Base-by-base conservation (phyloP, 2,888 invertebrate genomes). In the Drepana falcataria region DNA sequence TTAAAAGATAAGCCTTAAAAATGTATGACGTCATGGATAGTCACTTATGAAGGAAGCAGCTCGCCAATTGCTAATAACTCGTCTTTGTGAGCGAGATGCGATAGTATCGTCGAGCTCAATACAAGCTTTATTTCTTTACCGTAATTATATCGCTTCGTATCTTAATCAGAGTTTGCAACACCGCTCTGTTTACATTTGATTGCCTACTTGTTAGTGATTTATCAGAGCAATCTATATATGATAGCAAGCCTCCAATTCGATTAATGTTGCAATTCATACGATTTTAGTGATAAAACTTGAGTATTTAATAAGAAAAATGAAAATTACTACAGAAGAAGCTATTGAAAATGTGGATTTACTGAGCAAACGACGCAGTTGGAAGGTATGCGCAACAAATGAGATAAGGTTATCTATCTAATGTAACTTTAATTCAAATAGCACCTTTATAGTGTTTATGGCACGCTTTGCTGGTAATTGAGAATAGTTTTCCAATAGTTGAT, bases 151-250 rank as follows among this genome's bases (percentile, higher is more conserved):
- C 37, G 3, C 2, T 37, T 37, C 3, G 4, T 37, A 6, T 44
- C 9, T 2, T 9, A 44, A 44, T 7, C 44, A 44, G 9, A 44
- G 44, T 3, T 44, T 44, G 44, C 44, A 5, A 44, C 44, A 44
- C 44, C 6, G 44, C 44, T 44, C 9, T 9, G 9, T 2, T 5
- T 44, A 44, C 9, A 44, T 44, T 44, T 44, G 9, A 44, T 9
- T 54, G 35, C 35, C 6, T 49, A 47, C n/a, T n/a, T n/a, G n/a
- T 54, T 48, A 48, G 33, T 47, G 34, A 41, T 47, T 49, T 54
- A 49, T 47, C 51, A 54, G 21, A 47, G 54, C 35, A 51, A 51
- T 54, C 54, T n/a, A n/a, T n/a, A n/a, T n/a, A 47, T 35, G 35
- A 48, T 53, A 53, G 40, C 53, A 49, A 48, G 48, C 21, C 53